Base-by-base conservation (phyloP, 1,140 invertebrate genomes). In the Parasteatoda tepidariorum region DNA sequence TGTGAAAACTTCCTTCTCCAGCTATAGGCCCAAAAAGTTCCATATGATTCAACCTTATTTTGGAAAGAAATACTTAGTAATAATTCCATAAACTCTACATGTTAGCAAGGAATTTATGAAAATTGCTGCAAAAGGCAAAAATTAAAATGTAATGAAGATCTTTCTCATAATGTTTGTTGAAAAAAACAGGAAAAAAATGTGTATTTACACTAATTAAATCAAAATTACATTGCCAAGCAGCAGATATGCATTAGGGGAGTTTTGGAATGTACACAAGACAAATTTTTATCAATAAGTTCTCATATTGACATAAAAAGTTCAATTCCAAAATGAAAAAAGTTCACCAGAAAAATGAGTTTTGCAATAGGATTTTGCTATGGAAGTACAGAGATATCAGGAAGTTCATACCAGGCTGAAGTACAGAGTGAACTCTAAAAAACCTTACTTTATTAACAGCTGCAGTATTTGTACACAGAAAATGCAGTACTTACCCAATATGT, bases 241-340 rank as follows among this genome's bases (percentile, higher is more conserved):
- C 7, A 24, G 59, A 61, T 6, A 61, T 22, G 22, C 22, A 22
- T 26, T n/a, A n/a, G 11, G 24, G 3, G 22, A 15, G 24, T 26
- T 41, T 9, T 41, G n/a, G n/a, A 4, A 11, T 6, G 31, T 15
- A n/a, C 48, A 28, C 7, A 7, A 18, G 34, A 70, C 13, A 70
- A 41, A 38, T 34, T 70, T 41, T 34, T 3, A 7, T 26, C 5
- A 22, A 48, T 70, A 24, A 9, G 11, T 22, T 7, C 7, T 5
- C 67, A 70, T 70, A 70, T 26, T 70, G 4, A 41, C 24, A 70
- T 28, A 7, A 70, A 70, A 70, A 38, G 67, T 9, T 38, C 48
- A 7, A 41, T 70, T 38, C 24, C 5, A 48, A 41, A 26, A 26
- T 4, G 7, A 34, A 24, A 70, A 70, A 70, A 70, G 22, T 61